Conservation (phyloP, 2,797 vertebrate genomes). For the Spinus olivaceus region DNA sequence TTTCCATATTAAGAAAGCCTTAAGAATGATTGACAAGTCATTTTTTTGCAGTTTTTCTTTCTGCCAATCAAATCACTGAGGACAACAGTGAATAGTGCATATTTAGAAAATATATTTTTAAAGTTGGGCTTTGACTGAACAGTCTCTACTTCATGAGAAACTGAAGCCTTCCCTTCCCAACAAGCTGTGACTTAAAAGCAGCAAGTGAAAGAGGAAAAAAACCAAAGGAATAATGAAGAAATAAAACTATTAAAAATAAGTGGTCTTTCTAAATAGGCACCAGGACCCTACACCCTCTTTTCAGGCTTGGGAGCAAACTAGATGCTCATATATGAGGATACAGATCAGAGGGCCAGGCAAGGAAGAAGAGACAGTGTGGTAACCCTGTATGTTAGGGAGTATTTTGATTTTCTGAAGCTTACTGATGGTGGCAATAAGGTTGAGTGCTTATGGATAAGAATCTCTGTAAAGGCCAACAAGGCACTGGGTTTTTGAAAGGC, state of each 20-base stretch:
- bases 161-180: neutral
- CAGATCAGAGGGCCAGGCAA: neutral
- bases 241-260: neutral
- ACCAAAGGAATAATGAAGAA: neutral
- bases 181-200: neutral
- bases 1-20: constrained; percentile 22
- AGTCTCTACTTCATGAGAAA: constrained; percentile 4
- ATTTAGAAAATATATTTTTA: constrained; percentile 64
- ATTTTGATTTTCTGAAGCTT: neutral
- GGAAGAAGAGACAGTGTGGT: neutral
- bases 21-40: constrained; percentile 34
- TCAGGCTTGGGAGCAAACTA: neutral
- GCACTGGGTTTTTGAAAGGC: neutral
- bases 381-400: no score
- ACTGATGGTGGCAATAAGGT: neutral
- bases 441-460: neutral
- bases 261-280: neutral
- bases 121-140: constrained; percentile 14
- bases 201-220: neutral
- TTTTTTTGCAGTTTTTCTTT: constrained; percentile 20
- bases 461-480: neutral
- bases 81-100: constrained; percentile 15
- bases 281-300: neutral
- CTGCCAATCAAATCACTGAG: constrained; percentile 34
- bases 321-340: neutral